Conservation (phyloP, 2,797 vertebrate genomes). For the Adrianichthys oophorus region DNA sequence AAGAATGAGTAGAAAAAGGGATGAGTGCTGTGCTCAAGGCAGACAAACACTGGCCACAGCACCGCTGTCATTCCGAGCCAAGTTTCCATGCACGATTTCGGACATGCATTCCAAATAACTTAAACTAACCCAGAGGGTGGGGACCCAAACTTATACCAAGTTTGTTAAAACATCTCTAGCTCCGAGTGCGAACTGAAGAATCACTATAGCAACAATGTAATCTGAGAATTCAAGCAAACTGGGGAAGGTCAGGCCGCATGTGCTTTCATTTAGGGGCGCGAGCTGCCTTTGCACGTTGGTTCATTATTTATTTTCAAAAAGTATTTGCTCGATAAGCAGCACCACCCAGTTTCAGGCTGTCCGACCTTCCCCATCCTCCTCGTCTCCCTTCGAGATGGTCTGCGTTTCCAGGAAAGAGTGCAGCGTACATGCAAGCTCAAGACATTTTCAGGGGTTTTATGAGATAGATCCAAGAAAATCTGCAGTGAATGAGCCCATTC, state of each 20-base stretch:
- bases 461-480: slow-evolving; percentile 31
- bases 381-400: slow-evolving; percentile 17
- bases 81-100: slow-evolving; percentile 75
- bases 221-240: slow-evolving; percentile 82
- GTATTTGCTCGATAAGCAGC: slow-evolving; percentile 81
- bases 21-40: slow-evolving; percentile 24
- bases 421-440: slow-evolving; percentile 32
- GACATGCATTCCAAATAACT: slow-evolving; percentile 78
- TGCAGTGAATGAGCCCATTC: slow-evolving; percentile 8
- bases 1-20: slow-evolving; percentile 29
- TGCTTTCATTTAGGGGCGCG: slow-evolving; percentile 78
- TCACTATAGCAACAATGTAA: slow-evolving; percentile 81
- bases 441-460: slow-evolving; percentile 37
- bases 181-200: slow-evolving; percentile 68
- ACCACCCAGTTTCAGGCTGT: slow-evolving; percentile 70
- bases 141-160: slow-evolving; percentile 80
- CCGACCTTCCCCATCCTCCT: slow-evolving; percentile 51
- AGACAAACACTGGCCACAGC: slow-evolving; percentile 52
- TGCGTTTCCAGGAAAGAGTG: slow-evolving; percentile 38
- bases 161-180: slow-evolving; percentile 81
- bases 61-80: slow-evolving; percentile 47
- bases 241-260: slow-evolving; percentile 77
- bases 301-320: slow-evolving; percentile 82
- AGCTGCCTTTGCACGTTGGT: slow-evolving; percentile 71
- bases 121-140: slow-evolving; percentile 78